Conservation (phyloP, 2,888 invertebrate genomes). For the Trachelus stipa region DNA sequence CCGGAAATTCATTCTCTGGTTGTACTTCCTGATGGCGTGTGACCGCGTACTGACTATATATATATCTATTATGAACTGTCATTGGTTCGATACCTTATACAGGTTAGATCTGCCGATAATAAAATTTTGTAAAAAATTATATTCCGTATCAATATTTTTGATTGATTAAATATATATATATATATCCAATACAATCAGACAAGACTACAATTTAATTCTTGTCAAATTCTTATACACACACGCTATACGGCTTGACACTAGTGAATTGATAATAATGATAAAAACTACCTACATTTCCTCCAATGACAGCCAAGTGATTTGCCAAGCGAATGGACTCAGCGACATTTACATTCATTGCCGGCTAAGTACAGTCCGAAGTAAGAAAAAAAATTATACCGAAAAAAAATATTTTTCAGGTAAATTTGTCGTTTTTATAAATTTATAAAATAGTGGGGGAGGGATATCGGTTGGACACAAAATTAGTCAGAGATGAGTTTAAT, state of each 20-base stretch:
- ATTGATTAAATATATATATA: neutral
- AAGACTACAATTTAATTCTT: neutral
- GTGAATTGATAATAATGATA: neutral
- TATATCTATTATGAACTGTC: neutral
- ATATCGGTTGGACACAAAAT: neutral
- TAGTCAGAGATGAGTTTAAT: neutral
- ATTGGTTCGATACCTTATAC: neutral
- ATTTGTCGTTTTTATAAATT: too few relatives aligned
- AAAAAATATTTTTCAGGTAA: too few relatives aligned
- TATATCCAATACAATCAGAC: neutral
- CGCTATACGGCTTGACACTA: neutral
- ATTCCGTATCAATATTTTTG: neutral
- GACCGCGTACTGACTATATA: neutral
- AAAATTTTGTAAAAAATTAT: too few relatives aligned
- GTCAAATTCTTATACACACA: neutral
- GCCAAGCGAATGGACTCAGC: neutral
- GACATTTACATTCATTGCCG: neutral
- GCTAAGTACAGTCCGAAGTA: neutral
- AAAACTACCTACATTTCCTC: neutral
- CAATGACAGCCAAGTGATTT: neutral
- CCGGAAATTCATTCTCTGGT: neutral
- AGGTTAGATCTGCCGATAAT: neutral
- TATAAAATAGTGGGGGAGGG: too few relatives aligned
- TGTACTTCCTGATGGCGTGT: neutral
- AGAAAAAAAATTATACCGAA: neutral